Conservation (phyloP, 2,888 invertebrate genomes). For the Allophyes oxyacanthae region DNA sequence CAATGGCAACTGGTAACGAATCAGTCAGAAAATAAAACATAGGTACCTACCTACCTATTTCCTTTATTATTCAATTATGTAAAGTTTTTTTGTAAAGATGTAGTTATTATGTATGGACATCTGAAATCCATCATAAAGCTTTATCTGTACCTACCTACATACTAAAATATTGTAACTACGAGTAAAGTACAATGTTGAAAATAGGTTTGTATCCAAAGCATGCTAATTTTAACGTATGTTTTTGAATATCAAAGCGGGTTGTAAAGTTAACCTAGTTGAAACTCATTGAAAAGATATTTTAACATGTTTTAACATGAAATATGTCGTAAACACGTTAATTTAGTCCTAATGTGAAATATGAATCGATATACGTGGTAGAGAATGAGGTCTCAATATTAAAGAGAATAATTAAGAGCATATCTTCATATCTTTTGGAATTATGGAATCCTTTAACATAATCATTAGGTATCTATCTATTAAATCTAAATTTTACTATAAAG, state of each 20-base stretch:
- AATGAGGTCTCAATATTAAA: constrained; percentile 37
- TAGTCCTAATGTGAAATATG: constrained; percentile 31
- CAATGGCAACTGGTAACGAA: too few species aligned
- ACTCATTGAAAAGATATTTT: constrained; percentile 39
- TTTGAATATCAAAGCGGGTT: constrained; percentile 42
- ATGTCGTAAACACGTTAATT: constrained; percentile 27
- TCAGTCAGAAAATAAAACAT: too few species aligned
- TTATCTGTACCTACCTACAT: neutral
- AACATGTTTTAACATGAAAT: constrained; percentile 34
- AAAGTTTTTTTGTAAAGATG: too few species aligned
- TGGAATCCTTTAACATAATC: too few species aligned
- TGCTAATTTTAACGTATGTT: constrained; percentile 15
- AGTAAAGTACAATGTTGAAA: neutral
- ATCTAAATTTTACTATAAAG: too few species aligned
- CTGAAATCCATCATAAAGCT: too few species aligned
- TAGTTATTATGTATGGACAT: too few species aligned
- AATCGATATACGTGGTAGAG: constrained; percentile 20
- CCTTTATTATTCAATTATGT: too few species aligned
- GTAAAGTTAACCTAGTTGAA: constrained; percentile 39
- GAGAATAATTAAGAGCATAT: neutral
- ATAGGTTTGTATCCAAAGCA: constrained; percentile 27
- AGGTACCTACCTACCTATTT: too few species aligned
- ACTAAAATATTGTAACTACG: constrained; percentile 11
- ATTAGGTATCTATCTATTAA: too few species aligned
- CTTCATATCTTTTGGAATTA: too few species aligned